Percentiles rank a stretch among this genome's conserved stretches.
phyloP scores from a whole-genome alignment of 1,140 invertebrate species.

The Camponotus vicinus region DNA sequence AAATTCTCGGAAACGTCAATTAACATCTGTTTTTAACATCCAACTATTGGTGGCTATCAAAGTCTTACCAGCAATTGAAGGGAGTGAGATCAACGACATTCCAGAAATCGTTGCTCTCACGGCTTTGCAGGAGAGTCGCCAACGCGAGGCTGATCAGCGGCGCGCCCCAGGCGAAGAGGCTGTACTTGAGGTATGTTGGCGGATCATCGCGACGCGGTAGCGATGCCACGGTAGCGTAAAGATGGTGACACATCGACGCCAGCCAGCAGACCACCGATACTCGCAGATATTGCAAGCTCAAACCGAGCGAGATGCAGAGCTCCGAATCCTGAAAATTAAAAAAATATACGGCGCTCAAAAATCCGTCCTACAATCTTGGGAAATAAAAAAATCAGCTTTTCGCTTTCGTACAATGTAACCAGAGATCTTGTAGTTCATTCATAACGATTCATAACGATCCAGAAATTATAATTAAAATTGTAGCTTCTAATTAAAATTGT shows the following conservation, averaged over 20 bases:
- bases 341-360: neutral
- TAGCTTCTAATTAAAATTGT: neutral
- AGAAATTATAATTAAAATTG: too few relatives aligned
- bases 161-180: constrained; percentile 85
- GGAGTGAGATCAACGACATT: constrained; percentile 81
- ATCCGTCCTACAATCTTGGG: neutral
- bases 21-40: neutral
- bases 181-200: constrained; percentile 85
- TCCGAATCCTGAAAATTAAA: constrained; percentile 86
- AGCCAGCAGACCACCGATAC: constrained; percentile 89
- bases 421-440: neutral
- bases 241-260: constrained; percentile 88
- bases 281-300: constrained; percentile 88
- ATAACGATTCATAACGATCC: too few relatives aligned
- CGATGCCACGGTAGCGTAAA: constrained; percentile 85
- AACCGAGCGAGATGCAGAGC: constrained; percentile 88
- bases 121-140: constrained; percentile 80
- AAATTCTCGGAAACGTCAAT: neutral
- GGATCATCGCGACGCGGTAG: constrained; percentile 83
- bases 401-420: neutral
- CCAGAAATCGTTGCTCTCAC: constrained; percentile 80
- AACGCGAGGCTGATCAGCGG: constrained; percentile 82
- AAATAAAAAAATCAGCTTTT: neutral
- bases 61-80: constrained; percentile 85
- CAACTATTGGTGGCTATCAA: too few relatives aligned